Percentiles rank a stretch among this genome's conserved stretches.
phyloP scores from a whole-genome alignment of 2,113 vertebrate genomes.

The Typhlomys cinereus region DNA sequence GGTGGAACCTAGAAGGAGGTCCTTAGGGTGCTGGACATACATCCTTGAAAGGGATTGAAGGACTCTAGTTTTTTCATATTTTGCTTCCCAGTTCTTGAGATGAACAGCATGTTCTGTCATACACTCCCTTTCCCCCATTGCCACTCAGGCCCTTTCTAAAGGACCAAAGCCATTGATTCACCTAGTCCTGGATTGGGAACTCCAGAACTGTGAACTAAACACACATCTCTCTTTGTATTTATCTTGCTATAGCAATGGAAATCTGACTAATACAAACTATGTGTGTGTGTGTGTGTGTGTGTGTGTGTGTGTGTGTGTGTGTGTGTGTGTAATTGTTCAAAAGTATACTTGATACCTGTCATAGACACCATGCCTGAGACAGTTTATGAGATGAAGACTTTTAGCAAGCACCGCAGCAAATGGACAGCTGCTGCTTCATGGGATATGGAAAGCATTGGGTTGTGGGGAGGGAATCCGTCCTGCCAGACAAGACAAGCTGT shows the following conservation, averaged over 20 bases:
- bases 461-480: background rate
- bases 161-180: background rate
- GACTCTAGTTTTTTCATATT: background rate
- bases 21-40: background rate
- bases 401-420: background rate
- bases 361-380: background rate
- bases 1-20: background rate
- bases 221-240: background rate
- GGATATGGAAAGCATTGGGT: background rate
- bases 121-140: too few relatives aligned
- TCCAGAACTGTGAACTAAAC: background rate
- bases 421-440: background rate
- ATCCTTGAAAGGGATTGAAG: background rate
- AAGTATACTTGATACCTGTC: background rate
- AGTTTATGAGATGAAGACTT: background rate
- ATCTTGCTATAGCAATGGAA: background rate
- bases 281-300: too few relatives aligned
- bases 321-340: background rate
- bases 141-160: background rate
- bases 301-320: too few relatives aligned
- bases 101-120: background rate
- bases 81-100: background rate
- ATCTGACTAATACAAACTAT: background rate
- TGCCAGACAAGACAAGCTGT: rapidly evolving
- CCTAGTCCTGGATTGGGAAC: background rate